Percentiles rank a stretch among this genome's conserved stretches.
Evolutionary conservation across 2,888 invertebrate genomes (phyloP).

Genomic region (Hirtodrosophila confusa): DNA sequence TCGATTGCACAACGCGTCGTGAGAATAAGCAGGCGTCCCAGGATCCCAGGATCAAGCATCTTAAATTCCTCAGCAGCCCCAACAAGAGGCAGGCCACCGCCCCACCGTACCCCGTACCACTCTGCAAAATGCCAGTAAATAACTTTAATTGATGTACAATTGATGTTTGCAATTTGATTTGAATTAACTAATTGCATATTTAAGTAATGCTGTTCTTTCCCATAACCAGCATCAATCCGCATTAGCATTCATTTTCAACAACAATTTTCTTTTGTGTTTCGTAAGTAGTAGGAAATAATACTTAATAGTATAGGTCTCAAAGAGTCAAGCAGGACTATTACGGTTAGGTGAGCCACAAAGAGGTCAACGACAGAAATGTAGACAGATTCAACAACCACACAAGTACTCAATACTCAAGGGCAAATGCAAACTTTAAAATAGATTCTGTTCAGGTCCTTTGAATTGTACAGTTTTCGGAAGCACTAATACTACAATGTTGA

Average conservation of each 20-base stretch:
- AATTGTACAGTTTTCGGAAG: no score
- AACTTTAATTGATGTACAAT: conserved; percentile 29
- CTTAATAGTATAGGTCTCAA: no score
- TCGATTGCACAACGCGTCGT: conserved; percentile 6
- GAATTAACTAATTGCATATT: conserved; percentile 16
- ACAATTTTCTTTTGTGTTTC: no score
- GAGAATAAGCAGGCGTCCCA: conserved; percentile 16
- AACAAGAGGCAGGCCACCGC: conserved; percentile 4
- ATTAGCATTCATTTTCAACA: neutral
- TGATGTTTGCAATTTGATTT: conserved; percentile 27
- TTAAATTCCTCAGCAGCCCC: conserved; percentile 8
- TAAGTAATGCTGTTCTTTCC: conserved; percentile 8
- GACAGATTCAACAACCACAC: no score
- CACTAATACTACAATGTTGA: no score
- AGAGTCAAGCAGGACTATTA: no score
- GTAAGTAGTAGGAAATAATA: no score
- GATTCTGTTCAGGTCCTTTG: no score
- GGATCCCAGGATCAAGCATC: conserved; percentile 20
- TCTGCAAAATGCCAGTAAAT: conserved; percentile 41
- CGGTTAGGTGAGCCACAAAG: no score
- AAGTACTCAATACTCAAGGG: no score
- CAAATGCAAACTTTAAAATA: no score
- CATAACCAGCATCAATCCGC: conserved; percentile 11
- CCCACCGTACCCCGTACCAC: neutral
- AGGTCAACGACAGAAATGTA: no score